Conservation (phyloP, 2,113 vertebrate species). For the Alexandromys fortis region DNA sequence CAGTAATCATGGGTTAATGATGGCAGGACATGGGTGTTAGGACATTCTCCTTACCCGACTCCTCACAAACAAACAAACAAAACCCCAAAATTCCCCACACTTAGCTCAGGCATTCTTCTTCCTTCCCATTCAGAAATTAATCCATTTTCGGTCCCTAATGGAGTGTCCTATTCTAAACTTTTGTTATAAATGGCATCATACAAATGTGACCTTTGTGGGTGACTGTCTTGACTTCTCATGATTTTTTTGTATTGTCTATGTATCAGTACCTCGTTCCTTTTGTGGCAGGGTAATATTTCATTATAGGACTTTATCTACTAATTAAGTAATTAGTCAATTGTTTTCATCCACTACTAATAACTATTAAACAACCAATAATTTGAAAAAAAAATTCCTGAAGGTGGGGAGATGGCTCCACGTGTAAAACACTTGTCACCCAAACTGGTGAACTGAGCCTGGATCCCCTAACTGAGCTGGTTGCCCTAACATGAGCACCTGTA, state of each 20-base stretch:
- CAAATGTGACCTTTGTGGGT: neutral
- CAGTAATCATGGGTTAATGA: neutral
- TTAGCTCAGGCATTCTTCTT: neutral
- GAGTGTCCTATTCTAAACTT: neutral
- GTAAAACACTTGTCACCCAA: neutral
- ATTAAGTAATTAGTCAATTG: neutral
- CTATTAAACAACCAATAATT: neutral
- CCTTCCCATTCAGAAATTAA: neutral
- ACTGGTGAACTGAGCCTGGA: neutral
- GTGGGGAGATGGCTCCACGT: neutral
- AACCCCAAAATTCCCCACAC: too few species aligned
- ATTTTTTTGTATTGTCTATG: neutral
- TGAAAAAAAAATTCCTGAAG: neutral
- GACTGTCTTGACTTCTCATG: slow-evolving; percentile 16
- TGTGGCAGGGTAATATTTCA: neutral
- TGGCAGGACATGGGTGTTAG: neutral
- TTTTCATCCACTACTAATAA: neutral
- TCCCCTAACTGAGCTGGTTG: neutral
- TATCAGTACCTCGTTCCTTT: slow-evolving; percentile 5
- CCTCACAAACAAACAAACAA: neutral
- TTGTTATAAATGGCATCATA: slow-evolving; percentile 10
- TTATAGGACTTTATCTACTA: neutral
- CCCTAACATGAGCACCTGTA: neutral
- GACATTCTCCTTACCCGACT: neutral
- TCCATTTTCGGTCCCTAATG: neutral